phyloP scores from a whole-genome alignment of 23 tunicate species.

The Halocynthia roretzi region DNA sequence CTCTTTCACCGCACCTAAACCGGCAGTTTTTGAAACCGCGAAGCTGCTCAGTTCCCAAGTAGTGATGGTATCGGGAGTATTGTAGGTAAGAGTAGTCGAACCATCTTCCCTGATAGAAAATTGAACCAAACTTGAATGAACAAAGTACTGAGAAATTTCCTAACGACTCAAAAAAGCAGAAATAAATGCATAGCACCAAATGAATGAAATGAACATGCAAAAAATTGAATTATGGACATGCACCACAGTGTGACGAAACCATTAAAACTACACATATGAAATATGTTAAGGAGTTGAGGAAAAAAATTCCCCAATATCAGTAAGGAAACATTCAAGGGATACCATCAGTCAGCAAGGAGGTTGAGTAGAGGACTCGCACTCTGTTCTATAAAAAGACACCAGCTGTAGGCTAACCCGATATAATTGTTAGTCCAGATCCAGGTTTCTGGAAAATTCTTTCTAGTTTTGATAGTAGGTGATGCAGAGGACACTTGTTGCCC shows the following conservation, averaged over 20 bases:
- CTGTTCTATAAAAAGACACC: no score
- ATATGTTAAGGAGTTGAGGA: no score
- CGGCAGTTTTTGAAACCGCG: slow-evolving; percentile 59
- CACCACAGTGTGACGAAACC: no score
- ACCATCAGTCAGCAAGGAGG: no score
- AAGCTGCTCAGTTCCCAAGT: slow-evolving; percentile 80
- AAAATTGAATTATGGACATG: neutral
- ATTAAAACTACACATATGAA: no score
- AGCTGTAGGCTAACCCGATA: neutral
- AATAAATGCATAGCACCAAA: neutral
- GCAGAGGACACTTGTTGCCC: no score
- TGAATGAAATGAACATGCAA: neutral
- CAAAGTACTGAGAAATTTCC: neutral
- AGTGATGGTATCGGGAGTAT: slow-evolving; percentile 82
- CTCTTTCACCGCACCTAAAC: slow-evolving; percentile 55
- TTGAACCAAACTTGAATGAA: neutral
- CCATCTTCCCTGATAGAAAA: slow-evolving; percentile 42
- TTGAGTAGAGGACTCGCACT: no score
- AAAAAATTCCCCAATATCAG: no score
- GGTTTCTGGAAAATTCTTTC: slow-evolving; percentile 25
- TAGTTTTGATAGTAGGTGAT: neutral
- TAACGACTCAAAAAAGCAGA: neutral
- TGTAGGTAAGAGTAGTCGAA: slow-evolving; percentile 42
- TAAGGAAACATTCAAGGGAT: no score
- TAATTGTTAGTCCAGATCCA: slow-evolving; percentile 13